Conservation (phyloP, 1,140 invertebrate species). For the Brachionus plicatilis region DNA sequence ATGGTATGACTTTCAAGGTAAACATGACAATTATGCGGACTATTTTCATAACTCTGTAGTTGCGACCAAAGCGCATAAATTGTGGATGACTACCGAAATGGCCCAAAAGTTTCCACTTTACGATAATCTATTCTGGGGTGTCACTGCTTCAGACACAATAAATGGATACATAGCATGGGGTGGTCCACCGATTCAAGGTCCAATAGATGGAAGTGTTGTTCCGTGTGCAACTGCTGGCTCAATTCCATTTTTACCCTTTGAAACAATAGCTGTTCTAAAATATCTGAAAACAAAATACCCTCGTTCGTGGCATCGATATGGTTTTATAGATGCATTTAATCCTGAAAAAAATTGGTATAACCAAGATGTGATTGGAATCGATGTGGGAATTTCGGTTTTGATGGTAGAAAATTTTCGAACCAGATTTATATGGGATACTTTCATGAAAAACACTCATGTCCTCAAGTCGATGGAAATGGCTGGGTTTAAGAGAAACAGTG, state of each 20-base stretch:
- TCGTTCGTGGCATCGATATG: not conserved
- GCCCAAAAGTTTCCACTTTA: not conserved
- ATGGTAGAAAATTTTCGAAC: not conserved
- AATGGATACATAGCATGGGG: not conserved
- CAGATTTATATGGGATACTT: not conserved
- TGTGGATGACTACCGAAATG: not conserved
- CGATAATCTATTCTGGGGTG: not conserved
- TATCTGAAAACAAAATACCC: not conserved
- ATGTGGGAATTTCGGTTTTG: not conserved
- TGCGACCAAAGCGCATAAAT: not conserved
- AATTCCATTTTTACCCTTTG: not conserved
- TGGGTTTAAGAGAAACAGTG: not conserved
- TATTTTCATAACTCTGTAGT: not conserved
- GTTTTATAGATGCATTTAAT: conserved; percentile 14
- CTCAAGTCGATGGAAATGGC: not conserved
- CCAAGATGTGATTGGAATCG: not conserved
- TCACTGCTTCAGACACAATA: not conserved
- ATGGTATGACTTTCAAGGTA: not conserved
- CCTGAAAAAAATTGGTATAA: not conserved
- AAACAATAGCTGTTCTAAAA: not conserved
- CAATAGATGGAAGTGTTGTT: not conserved
- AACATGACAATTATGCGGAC: not conserved
- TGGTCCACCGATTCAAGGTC: conserved; percentile 3
- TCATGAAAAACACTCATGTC: not conserved
- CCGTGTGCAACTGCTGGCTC: not conserved